Evolutionary conservation across 2,888 invertebrate genomes (phyloP), one percentile per base, ranked within the genome.

Genomic region (Siphonodentalium dalli): DNA sequence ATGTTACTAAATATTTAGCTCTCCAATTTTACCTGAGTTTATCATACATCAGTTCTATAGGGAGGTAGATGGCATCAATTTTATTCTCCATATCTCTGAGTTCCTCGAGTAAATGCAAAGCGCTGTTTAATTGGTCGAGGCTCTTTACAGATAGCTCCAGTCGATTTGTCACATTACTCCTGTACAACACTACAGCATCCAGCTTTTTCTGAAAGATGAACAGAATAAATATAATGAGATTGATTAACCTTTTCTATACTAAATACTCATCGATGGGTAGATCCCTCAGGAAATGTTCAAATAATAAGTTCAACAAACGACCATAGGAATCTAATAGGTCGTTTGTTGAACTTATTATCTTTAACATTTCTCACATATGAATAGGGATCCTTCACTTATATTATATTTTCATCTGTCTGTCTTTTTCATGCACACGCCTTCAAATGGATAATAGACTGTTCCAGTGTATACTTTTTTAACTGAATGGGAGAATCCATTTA

Each of bases 21-120:
- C 18, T 3, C n/a, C 15, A 34, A 18, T 7, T 34, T 1, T 34
- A 8, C 75, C 74, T 70, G 39, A 81, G 70, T 49, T 78, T 78
- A 44, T 66, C 61, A 66, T 80, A 81, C 72, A 79, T 74, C 27
- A 71, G 75, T 65, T 82, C 82, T 40, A 81, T 81, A 21, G 81
- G 80, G 23, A 79, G 72, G 56, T 82, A 82, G 43, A 80, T 76
- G 43, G 65, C 71, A 62, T 82, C 82, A 33, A 81, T 79, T 61
- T 79, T 80, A 63, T 81, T 79, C 58, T 82, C 80, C 79, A 79
- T 79, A 62, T 82, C 80, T 31, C 74, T 44, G n/a, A 82, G 63
- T 54, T 82, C 81, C 57, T 82, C 81, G 29, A 82, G 68, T 3
- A 82, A 63, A 34, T 76, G 74, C 23, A 82, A 63, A 8, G 79